Conservation (phyloP, 2,113 vertebrate genomes). For the Brachyistius frenatus region DNA sequence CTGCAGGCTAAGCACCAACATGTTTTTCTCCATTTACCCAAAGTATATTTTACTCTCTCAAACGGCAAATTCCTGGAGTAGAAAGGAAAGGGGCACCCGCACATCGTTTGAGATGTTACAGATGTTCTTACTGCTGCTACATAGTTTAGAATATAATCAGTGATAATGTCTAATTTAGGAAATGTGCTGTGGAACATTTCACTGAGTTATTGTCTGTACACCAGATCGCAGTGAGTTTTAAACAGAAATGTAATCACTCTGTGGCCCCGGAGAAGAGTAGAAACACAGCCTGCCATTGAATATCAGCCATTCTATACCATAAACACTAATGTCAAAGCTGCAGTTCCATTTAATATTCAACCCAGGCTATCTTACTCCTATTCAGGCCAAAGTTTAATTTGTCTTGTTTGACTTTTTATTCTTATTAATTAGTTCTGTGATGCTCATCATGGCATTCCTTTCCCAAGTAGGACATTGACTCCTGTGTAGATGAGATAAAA, state of each 20-base stretch:
- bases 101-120: conserved; percentile 76
- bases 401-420: conserved; percentile 29
- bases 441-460: conserved; percentile 10
- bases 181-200: conserved; percentile 77
- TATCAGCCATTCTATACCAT: conserved; percentile 49
- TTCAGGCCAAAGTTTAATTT: not conserved
- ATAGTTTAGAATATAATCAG: conserved; percentile 80
- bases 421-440: conserved; percentile 24
- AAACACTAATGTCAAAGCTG: conserved; percentile 31
- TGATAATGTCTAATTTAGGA: conserved; percentile 78
- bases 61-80: conserved; percentile 32
- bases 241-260: conserved; percentile 68
- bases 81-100: conserved; percentile 33
- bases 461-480: conserved; percentile 32
- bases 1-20: conserved; percentile 7
- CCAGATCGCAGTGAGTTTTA: conserved; percentile 66
- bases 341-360: conserved; percentile 32
- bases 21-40: conserved; percentile 22
- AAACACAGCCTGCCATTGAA: conserved; percentile 19
- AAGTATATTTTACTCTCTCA: conserved; percentile 30
- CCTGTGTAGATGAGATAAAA: conserved; percentile 50
- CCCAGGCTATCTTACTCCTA: not conserved
- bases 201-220: conserved; percentile 73
- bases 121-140: conserved; percentile 70
- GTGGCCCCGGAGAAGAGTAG: conserved; percentile 21